Evolutionary conservation across 2,113 vertebrate genomes (phyloP).

Genomic region (Tenebrosternarchus preto): DNA sequence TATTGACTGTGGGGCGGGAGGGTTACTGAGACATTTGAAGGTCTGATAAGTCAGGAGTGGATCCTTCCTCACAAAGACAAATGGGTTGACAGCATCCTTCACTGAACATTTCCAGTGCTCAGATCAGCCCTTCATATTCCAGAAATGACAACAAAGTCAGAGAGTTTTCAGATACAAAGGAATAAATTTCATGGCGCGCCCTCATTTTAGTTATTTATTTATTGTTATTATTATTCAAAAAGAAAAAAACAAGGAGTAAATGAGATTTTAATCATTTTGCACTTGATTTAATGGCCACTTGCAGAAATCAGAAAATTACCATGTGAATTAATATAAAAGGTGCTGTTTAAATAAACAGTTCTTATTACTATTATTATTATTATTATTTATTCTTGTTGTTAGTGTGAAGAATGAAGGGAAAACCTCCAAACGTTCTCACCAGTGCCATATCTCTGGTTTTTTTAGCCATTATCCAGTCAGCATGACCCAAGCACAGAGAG

Average conservation of each 20-base stretch:
- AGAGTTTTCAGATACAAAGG: not conserved
- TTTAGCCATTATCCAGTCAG: not conserved
- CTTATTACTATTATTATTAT: not conserved
- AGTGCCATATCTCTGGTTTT: not conserved
- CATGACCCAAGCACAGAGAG: not conserved
- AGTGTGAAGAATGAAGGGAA: too few species aligned
- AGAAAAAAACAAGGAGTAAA: too few species aligned
- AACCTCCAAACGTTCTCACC: constrained; percentile 6
- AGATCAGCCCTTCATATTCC: constrained; percentile 68
- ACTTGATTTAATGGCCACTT: too few species aligned
- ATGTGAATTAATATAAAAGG: too few species aligned
- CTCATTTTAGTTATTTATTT: too few species aligned
- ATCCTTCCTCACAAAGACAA: constrained; percentile 76
- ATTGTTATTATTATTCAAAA: too few species aligned
- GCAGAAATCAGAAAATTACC: too few species aligned
- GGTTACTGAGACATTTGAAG: constrained; percentile 70
- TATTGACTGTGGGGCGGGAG: constrained; percentile 75
- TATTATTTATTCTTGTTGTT: not conserved
- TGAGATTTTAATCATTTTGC: too few species aligned
- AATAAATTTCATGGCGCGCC: too few species aligned
- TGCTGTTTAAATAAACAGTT: too few species aligned
- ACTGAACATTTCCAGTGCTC: constrained; percentile 72
- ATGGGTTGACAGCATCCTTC: constrained; percentile 78
- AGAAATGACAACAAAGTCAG: constrained; percentile 31
- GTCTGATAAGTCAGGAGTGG: constrained; percentile 77